Percentiles rank a stretch among this genome's conserved stretches.
Evolutionary conservation across 2,113 vertebrate genomes (phyloP).

Genomic region (Ondatra zibethicus): DNA sequence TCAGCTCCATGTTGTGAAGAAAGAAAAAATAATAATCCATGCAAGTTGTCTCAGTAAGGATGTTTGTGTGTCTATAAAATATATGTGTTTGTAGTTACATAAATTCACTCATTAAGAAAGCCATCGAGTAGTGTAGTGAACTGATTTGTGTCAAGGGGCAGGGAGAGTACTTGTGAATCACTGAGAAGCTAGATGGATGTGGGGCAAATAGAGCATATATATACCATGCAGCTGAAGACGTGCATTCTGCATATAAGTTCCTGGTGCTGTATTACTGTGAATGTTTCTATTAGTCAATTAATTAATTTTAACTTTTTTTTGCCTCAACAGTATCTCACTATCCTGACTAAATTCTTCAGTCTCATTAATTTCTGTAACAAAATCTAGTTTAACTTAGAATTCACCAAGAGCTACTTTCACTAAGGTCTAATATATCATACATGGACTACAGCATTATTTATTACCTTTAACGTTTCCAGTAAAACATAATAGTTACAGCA

Average conservation of each 20-base stretch:
- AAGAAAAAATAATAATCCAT: neutral
- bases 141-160: neutral
- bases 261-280: neutral
- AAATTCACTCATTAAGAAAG: neutral
- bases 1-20: neutral
- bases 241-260: neutral
- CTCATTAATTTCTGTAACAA: neutral
- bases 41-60: neutral
- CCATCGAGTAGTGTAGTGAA: neutral
- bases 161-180: neutral
- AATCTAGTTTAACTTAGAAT: neutral
- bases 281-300: neutral
- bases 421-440: neutral
- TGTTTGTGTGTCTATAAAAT: accelerated
- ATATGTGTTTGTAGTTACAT: neutral
- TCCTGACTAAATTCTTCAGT: neutral
- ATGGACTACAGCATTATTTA: neutral
- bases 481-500: neutral
- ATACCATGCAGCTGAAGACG: neutral
- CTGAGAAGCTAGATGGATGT: neutral
- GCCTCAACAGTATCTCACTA: neutral
- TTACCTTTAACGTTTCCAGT: neutral
- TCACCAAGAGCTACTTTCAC: neutral
- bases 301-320: neutral
- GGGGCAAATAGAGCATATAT: neutral